Conservation (phyloP, 1,140 invertebrate species). For the Papilio helenus region DNA sequence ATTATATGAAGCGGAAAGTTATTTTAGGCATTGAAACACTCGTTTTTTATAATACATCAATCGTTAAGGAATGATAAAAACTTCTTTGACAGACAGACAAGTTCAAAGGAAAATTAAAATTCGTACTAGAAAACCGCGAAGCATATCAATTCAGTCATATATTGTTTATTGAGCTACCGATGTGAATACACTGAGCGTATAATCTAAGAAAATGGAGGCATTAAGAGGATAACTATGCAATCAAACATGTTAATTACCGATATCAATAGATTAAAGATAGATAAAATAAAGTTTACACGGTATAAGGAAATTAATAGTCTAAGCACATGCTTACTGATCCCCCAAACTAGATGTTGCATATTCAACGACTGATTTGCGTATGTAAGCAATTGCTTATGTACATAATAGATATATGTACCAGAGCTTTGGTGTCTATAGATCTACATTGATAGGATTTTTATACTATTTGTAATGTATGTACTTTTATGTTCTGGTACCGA, state of each 20-base stretch:
- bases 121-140: no score
- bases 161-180: background rate
- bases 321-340: slow-evolving; percentile 78
- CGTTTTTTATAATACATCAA: no score
- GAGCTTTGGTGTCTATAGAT: slow-evolving; percentile 38
- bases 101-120: no score
- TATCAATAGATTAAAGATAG: slow-evolving; percentile 48
- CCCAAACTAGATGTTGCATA: slow-evolving; percentile 79
- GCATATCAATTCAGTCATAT: no score
- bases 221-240: background rate
- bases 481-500: no score
- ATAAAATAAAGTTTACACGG: slow-evolving; percentile 65
- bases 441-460: background rate
- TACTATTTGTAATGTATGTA: background rate
- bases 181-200: background rate
- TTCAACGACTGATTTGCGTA: slow-evolving; percentile 79
- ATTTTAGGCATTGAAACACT: no score
- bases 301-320: slow-evolving; percentile 76
- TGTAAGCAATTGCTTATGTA: slow-evolving; percentile 75
- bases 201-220: background rate
- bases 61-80: no score
- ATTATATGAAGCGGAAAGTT: no score
- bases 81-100: no score
- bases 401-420: slow-evolving; percentile 63
- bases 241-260: background rate